These are phyloP conservation scores for Latrodectus geometricus DNA, from an alignment of 1,140 invertebrate genomes.

Conservation along the genomic window DNA sequence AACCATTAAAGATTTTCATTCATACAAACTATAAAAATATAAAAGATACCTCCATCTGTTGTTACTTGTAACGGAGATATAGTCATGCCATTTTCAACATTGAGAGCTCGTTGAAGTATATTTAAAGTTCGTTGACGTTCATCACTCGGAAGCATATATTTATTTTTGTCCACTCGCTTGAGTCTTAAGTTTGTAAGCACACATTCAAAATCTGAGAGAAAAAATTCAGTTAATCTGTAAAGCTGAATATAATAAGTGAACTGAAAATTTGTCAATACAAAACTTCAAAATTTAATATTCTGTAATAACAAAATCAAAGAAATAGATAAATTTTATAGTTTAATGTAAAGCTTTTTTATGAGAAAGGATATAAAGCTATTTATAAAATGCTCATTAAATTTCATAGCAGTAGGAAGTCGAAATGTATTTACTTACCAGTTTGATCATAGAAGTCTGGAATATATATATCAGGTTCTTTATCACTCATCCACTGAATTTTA, in stretches of 20 bases:
- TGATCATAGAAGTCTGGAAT: constrained; percentile 89
- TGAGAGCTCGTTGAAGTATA: constrained; percentile 85
- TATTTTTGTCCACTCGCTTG: constrained; percentile 78
- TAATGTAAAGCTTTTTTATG: no score
- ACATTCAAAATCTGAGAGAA: constrained; percentile 84
- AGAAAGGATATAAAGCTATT: no score
- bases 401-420: no score
- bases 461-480: constrained; percentile 79
- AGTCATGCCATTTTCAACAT: constrained; percentile 80
- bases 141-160: constrained; percentile 77
- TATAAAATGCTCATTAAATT: no score
- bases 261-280: no score
- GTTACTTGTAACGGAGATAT: constrained; percentile 76
- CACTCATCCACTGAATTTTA: constrained; percentile 86
- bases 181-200: constrained; percentile 87
- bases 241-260: not conserved
- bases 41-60: constrained; percentile 80
- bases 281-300: no score
- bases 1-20: no score
- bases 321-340: no score
- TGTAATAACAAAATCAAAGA: no score
- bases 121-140: constrained; percentile 84
- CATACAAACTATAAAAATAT: no score
- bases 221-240: constrained; percentile 32
- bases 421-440: constrained; percentile 74